Percentiles rank a stretch among this genome's conserved stretches.
phyloP scores from a whole-genome alignment of 2,113 vertebrate genomes.

The Polypterus senegalus region DNA sequence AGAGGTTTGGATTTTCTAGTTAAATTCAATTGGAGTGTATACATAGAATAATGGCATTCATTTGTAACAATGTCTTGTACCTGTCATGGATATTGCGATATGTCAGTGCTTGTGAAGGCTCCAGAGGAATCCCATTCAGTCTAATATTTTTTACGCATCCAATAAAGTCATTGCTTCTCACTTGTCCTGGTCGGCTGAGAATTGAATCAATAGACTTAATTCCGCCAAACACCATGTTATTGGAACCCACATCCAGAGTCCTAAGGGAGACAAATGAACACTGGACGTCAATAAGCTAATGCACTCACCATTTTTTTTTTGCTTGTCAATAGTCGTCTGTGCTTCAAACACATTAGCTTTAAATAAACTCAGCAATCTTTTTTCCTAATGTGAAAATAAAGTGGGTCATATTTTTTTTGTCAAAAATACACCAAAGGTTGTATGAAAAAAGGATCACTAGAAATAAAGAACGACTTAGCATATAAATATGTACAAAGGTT shows the following conservation, averaged over 20 bases:
- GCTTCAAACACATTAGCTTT: too few species aligned
- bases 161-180: slow-evolving; percentile 49
- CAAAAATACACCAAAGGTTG: too few species aligned
- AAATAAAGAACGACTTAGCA: too few species aligned
- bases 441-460: too few species aligned
- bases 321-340: too few species aligned
- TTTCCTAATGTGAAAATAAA: too few species aligned
- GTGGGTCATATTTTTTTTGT: too few species aligned
- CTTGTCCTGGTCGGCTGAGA: slow-evolving; percentile 32
- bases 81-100: slow-evolving; percentile 37
- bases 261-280: slow-evolving; percentile 23
- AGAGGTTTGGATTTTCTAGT: too few species aligned
- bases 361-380: too few species aligned
- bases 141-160: slow-evolving; percentile 47
- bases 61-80: slow-evolving; percentile 16
- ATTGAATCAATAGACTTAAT: slow-evolving; percentile 38
- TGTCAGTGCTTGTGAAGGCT: slow-evolving; percentile 32
- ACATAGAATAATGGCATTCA: too few species aligned
- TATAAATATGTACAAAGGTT: too few species aligned
- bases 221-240: slow-evolving; percentile 46
- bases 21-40: too few species aligned
- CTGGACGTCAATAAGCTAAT: neutral
- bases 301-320: neutral
- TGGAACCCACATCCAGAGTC: slow-evolving; percentile 43
- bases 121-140: slow-evolving; percentile 40